Percentiles rank a stretch among this genome's conserved stretches.
phyloP scores from a whole-genome alignment of 2,113 vertebrate species.

The Butorides virescens region DNA sequence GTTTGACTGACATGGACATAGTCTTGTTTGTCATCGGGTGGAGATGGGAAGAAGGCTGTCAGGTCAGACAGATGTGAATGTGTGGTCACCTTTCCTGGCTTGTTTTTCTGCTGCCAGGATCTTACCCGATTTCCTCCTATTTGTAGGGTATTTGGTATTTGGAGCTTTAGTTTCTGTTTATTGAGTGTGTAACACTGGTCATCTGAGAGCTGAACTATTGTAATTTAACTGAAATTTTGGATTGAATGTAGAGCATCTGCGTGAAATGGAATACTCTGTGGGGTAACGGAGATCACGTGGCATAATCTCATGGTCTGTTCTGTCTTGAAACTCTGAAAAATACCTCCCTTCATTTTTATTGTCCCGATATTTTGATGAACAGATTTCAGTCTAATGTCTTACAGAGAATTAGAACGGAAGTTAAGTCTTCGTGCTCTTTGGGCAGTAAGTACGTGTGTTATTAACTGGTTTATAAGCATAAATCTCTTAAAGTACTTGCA shows the following conservation, averaged over 20 bases:
- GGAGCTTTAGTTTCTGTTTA: not conserved
- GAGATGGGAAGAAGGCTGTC: not conserved
- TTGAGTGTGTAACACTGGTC: not conserved
- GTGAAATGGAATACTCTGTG: not conserved
- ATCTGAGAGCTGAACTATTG: not conserved
- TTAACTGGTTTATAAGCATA: not conserved
- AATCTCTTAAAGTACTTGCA: not conserved
- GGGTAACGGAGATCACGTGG: fast-evolving
- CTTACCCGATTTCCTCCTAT: not conserved
- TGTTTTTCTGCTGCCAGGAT: not conserved
- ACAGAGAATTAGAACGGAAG: not conserved
- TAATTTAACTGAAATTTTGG: not conserved
- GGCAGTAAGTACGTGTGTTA: not conserved
- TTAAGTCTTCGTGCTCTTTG: not conserved
- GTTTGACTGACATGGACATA: not conserved
- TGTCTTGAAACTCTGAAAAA: not conserved
- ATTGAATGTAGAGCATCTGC: not conserved
- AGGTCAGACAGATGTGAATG: not conserved
- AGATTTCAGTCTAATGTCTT: not conserved
- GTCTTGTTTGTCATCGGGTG: not conserved
- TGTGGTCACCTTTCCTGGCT: not conserved
- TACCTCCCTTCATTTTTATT: not conserved
- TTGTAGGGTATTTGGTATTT: not conserved
- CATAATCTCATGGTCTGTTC: not conserved
- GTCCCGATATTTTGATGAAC: not conserved